Conservation (phyloP, 1,140 invertebrate genomes). For the Choristoneura fumiferana region DNA sequence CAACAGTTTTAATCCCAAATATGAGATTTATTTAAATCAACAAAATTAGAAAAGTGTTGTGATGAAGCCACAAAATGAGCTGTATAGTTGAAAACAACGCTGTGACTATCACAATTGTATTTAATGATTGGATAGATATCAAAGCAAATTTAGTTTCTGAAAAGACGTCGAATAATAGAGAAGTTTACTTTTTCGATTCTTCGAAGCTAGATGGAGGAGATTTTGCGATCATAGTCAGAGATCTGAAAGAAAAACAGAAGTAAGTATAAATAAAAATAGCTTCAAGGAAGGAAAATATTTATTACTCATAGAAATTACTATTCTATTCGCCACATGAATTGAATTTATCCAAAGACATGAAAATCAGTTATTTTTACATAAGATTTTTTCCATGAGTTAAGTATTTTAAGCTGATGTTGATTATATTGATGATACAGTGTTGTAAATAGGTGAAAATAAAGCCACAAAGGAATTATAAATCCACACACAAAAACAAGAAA, state of each 20-base stretch:
- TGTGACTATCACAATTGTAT: constrained; percentile 15
- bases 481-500: constrained; percentile 27
- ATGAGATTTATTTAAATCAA: background rate
- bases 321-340: no score
- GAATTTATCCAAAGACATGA: no score
- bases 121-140: constrained; percentile 1
- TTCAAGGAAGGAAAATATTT: no score
- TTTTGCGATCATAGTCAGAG: constrained; percentile 65
- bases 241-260: constrained; percentile 52
- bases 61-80: constrained; percentile 27
- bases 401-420: background rate
- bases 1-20: background rate
- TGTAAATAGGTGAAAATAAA: background rate
- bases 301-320: background rate
- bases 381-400: background rate
- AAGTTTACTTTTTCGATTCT: constrained; percentile 39
- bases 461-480: constrained; percentile 19
- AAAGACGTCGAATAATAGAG: background rate
- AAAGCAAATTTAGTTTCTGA: constrained; percentile 8
- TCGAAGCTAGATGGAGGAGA: constrained; percentile 60
- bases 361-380: no score
- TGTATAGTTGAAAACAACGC: constrained; percentile 15
- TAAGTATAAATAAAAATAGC: no score
- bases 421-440: constrained; percentile 4
- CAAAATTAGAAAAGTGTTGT: background rate